These are phyloP conservation scores for Columbina picui DNA, from an alignment of 2,113 vertebrate genomes.

Conservation along the genomic window DNA sequence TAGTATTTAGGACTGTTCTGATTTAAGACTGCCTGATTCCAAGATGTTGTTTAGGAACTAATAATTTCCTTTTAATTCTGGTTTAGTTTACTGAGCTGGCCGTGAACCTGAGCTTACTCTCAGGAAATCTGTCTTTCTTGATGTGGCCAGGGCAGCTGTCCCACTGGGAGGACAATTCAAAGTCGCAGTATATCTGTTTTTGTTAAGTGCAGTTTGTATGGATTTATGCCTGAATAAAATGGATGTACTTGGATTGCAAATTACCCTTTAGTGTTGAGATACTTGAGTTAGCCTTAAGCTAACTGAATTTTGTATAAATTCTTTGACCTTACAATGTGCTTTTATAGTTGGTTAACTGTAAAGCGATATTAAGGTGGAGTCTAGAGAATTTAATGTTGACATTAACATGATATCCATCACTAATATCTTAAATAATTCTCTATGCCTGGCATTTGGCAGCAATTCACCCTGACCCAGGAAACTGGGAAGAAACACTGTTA, in stretches of 20 bases:
- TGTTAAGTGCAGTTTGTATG: neutral
- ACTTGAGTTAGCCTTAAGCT: constrained; percentile 30
- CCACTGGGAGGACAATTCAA: neutral
- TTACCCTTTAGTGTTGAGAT: neutral
- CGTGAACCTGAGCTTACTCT: neutral
- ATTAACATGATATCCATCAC: neutral
- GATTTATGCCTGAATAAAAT: constrained; percentile 37
- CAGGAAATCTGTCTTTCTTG: neutral
- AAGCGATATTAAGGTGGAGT: neutral
- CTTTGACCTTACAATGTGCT: neutral
- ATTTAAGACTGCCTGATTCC: neutral
- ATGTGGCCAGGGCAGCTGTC: neutral
- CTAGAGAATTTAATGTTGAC: neutral
- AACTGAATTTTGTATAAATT: constrained; percentile 25
- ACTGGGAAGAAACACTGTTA: neutral
- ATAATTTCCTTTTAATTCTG: neutral
- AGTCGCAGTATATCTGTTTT: constrained; percentile 14
- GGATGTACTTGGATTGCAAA: neutral
- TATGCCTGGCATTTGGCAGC: neutral
- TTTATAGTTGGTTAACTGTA: constrained; percentile 25
- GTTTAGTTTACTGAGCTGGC: neutral
- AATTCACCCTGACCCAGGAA: neutral
- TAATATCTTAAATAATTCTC: neutral
- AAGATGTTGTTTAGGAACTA: neutral
- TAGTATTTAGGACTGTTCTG: neutral